Evolutionary conservation across 1,140 invertebrate genomes (phyloP), one percentile per base, ranked within the genome.

Genomic region (Cydia fagiglandana): DNA sequence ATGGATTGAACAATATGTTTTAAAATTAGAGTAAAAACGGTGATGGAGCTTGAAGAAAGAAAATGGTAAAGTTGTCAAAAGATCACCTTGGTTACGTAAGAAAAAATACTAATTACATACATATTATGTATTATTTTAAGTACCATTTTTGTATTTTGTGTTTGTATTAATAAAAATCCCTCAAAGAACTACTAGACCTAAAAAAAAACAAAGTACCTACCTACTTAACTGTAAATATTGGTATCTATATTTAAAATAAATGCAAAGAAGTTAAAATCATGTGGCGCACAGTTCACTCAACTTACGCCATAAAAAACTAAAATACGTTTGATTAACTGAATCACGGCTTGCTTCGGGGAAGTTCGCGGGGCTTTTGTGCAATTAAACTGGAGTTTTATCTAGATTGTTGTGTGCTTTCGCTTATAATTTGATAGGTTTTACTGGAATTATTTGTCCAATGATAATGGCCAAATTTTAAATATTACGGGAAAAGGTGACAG

Each of bases 311-410:
- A 68, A 68, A 66, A 70, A 70, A 41, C 38, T 70, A 70, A 61
- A 38, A 68, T 68, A 70, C 30, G 66, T 70, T 38, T 70, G 28
- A 70, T 70, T 70, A 70, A 70, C 66, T 38, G 66, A 70, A 70
- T 70, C 66, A 70, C 66, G 34, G 66, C 34, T 70, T 70, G 66
- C 34, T 70, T 70, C 66, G 30, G 34, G 34, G 66, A 70, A 70
- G 30, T 70, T 41, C 15, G 66, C 66, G 66, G 66, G 15, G 66
- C 66, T 70, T 66, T 70, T 70, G 66, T 70, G 28, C 34, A 70
- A 70, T 70, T 38, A 70, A 70, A 70, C 30, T 70, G 34, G n/a
- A 41, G 66, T 17, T 70, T 70, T 70, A 70, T 70, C 66, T 41
- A 70, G 66, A 70, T 70, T 1, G 66, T n/a, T 61, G 56, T 61